Evolutionary conservation across 2,888 invertebrate species (phyloP), one percentile per base, ranked within the genome.

Genomic region (Aphidoletes aphidimyza): DNA sequence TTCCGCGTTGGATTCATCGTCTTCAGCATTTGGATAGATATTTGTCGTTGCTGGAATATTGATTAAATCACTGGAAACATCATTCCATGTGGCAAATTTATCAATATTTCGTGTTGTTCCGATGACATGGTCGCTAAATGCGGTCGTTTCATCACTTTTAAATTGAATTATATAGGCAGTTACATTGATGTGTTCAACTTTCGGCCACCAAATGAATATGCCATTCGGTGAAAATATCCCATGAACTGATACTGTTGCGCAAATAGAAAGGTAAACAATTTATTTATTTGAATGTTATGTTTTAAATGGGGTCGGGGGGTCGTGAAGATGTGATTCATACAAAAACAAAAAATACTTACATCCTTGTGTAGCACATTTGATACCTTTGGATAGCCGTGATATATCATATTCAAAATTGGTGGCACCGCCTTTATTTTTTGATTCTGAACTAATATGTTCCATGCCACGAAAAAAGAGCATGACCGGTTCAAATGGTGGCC

Each of bases 281-380:
- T 3, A 54, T 22, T 1, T 39, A 8, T 39, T 5, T 22, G 22
- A 19, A 47, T n/a, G 26, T 42, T 0, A 59, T 49, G 22, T 39
- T 8, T 26, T 39, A 49, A 59, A 36, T 22, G 26, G n/a, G n/a
- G n/a, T n/a, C n/a, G n/a, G n/a, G n/a, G n/a, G n/a, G n/a, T n/a
- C n/a, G n/a, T n/a, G n/a, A n/a, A n/a, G 14, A 54, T 54, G 22
- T 22, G 78, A 78, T 34, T 1, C 26, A 47, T n/a, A 42, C 59
- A 34, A 39, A 26, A 17, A 19, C 17, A 59, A 69, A 26, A 54
- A 22, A 26, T 54, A 88, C 89, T 88, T 87, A 90, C 90, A 87
- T 84, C 90, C 90, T 87, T 90, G 90, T 0, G 90, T 89, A 85
- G 89, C 89, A 85, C 90, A 90, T 49, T 87, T 87, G 0, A 89